phyloP scores from a whole-genome alignment of 2,888 invertebrate genomes.

The Protophormia terraenovae region DNA sequence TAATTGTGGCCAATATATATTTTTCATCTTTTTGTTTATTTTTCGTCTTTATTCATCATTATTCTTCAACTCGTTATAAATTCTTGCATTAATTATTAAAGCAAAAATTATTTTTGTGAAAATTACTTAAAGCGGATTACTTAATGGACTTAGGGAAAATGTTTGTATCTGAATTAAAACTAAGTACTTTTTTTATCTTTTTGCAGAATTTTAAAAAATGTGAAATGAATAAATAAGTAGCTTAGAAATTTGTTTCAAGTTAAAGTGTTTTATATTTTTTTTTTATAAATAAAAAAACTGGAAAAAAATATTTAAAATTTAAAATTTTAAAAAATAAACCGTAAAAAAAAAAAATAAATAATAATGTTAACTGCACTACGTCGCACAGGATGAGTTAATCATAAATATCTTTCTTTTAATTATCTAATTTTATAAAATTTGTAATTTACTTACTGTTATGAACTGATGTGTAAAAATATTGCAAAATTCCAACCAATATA shows the following conservation, averaged over 20 bases:
- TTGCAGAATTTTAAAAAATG: not conserved
- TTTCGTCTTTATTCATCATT: not conserved
- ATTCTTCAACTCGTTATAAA: not conserved
- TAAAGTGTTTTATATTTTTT: not conserved
- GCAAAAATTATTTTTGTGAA: not conserved
- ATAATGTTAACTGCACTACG: too few species aligned
- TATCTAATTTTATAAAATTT: too few species aligned
- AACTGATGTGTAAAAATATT: too few species aligned
- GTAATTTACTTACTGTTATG: too few species aligned
- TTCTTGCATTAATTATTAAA: constrained; percentile 43
- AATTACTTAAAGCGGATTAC: constrained; percentile 53
- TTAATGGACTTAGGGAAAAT: not conserved
- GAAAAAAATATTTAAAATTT: too few species aligned
- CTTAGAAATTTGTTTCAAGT: not conserved
- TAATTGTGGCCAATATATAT: constrained; percentile 11
- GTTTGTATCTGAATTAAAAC: not conserved
- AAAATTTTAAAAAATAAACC: too few species aligned
- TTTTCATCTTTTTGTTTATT: not conserved
- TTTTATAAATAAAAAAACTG: not conserved
- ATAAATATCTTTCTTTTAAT: too few species aligned
- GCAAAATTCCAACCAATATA: too few species aligned
- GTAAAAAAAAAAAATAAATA: too few species aligned
- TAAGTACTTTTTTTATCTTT: not conserved
- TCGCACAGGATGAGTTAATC: too few species aligned
- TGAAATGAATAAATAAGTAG: not conserved